phyloP scores from a whole-genome alignment of 2,113 vertebrate genomes.

The Salvelinus alpinus region DNA sequence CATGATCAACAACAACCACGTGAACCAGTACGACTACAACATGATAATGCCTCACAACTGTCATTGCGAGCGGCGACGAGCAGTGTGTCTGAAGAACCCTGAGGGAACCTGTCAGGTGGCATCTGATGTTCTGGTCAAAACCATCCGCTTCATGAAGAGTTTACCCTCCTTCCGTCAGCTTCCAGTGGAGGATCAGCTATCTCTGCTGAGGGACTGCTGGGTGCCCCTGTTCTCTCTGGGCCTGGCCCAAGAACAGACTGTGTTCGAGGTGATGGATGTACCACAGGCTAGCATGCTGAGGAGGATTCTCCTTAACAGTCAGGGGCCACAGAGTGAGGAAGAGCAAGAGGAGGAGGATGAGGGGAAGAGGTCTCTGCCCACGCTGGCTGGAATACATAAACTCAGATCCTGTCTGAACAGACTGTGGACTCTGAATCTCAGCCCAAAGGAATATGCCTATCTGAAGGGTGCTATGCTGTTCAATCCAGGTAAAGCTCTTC shows the following conservation, averaged over 20 bases:
- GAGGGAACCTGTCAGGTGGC: conserved; percentile 73
- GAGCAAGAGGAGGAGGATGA: not conserved
- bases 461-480: conserved; percentile 82
- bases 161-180: conserved; percentile 79
- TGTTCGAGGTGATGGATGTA: conserved; percentile 78
- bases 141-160: conserved; percentile 77
- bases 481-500: conserved; percentile 76
- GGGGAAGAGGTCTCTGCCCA: conserved; percentile 58
- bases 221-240: conserved; percentile 82
- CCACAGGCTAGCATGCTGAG: conserved; percentile 80
- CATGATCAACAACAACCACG: not conserved
- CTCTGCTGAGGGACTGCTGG: conserved; percentile 76
- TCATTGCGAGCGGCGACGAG: conserved; percentile 69
- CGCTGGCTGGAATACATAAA: conserved; percentile 66
- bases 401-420: conserved; percentile 77
- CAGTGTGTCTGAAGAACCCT: conserved; percentile 70
- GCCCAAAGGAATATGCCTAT: conserved; percentile 79
- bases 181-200: conserved; percentile 66
- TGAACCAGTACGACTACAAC: not conserved
- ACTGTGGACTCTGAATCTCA: conserved; percentile 79
- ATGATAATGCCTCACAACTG: conserved; percentile 52
- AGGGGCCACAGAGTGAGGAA: conserved; percentile 1
- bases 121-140: conserved; percentile 77
- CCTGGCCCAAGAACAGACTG: conserved; percentile 79
- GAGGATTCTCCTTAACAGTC: conserved; percentile 76